Base-by-base conservation (phyloP, 2,888 invertebrate species). In the Ischnura elegans region DNA sequence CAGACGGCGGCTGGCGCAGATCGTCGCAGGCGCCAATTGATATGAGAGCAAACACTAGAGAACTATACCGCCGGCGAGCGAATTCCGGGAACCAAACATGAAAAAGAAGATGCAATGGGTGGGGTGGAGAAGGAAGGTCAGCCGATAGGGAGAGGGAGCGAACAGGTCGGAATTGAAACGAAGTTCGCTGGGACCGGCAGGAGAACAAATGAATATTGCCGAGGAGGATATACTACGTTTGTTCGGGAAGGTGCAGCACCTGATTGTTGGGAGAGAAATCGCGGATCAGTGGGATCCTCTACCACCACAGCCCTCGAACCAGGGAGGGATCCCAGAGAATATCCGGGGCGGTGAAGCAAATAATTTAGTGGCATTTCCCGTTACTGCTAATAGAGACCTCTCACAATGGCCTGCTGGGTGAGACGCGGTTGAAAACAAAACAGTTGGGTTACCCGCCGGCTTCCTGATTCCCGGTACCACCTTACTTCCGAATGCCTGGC, bases 351-450 rank as follows among this genome's bases (percentile, higher is more conserved):
- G 61, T n/a, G 13, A 76, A 36, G 13, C 61, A 90, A 90, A 90
- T 90, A 90, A 90, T 90, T 90, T 61, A 90, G 43, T 45, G 61
- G 61, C 42, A 55, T 87, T 55, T 87, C 87, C 51, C 10, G 47
- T 61, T 66, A 61, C 61, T 43, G 51, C 90, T 43, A 90, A 90
- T 90, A 45, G 55, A 61, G 55, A 42, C 42, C 87, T 87, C n/a
- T 51, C 87, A 51, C 47, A 87, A 36, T 51, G 36, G 87, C 87
- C 86, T n/a, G n/a, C 46, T 45, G n/a, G 86, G 86, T 46, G 86
- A 86, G 46, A 86, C 46, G 45, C 86, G 43, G n/a, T n/a, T n/a
- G 45, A 45, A 86, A 45, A n/a, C n/a, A n/a, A n/a, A n/a, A n/a
- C n/a, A n/a, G 25, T 25, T 8, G 45, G 51, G 43, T 43, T 45